Conservation (phyloP, 2,888 invertebrate species). For the Acanthopleura granulata region DNA sequence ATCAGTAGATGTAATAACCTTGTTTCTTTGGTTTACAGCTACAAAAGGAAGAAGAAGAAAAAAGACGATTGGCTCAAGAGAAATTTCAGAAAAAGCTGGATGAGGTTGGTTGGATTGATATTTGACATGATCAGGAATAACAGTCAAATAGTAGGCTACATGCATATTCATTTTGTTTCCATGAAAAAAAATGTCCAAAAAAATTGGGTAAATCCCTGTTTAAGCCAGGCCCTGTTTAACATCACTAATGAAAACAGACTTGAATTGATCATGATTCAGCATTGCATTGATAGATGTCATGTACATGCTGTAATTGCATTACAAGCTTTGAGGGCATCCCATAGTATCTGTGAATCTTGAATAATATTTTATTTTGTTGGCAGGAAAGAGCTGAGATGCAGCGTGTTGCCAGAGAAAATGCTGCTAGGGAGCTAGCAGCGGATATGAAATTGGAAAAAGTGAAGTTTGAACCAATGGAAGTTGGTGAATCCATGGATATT, state of each 20-base stretch:
- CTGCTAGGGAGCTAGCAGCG: neutral
- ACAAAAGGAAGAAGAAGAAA: neutral
- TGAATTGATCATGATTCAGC: no score
- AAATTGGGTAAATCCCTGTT: no score
- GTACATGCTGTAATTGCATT: no score
- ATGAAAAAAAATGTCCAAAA: neutral
- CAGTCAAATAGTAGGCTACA: neutral
- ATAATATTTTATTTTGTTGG: neutral
- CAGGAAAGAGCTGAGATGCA: slow-evolving; percentile 1
- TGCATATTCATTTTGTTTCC: neutral
- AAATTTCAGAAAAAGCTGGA: slow-evolving; percentile 7
- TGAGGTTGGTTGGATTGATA: neutral
- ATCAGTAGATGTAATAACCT: no score
- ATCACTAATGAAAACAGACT: neutral
- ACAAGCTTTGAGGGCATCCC: no score
- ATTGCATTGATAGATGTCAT: no score
- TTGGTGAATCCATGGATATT: neutral
- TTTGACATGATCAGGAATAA: neutral
- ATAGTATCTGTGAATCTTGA: neutral
- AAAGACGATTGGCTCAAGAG: neutral
- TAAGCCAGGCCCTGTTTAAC: neutral
- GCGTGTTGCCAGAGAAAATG: neutral
- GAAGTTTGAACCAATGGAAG: neutral
- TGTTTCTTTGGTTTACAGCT: no score
- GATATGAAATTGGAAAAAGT: neutral